Evolutionary conservation across 2,888 invertebrate genomes (phyloP), one percentile per base, ranked within the genome.

Genomic region (Serrognathus titanus): DNA sequence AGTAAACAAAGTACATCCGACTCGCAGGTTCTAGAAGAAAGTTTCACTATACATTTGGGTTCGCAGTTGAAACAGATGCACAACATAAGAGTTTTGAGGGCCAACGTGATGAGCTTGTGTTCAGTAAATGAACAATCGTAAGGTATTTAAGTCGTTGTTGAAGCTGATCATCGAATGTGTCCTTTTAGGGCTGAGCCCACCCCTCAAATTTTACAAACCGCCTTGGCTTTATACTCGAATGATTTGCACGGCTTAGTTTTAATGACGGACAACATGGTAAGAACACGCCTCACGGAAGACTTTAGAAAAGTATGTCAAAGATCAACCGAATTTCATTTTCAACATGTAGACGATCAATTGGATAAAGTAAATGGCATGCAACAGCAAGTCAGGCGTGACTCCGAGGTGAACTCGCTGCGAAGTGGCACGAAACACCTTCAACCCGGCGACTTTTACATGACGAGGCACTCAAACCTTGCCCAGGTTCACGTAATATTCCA

Each of bases 11-110:
- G 59, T 40, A 46, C 48, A 35, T 40, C 55, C 3, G 64, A 64
- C 48, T 56, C 61, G 39, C 72, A 73, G 43, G 69, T 73, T 53
- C 65, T 94, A 70, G 96, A 97, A 79, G 97, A 97, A 80, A 96
- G 95, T 78, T 98, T 97, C 77, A 98, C 97, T 13, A 97, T 98
- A 71, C 96, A 97, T 80, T 82, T 97, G 62, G 97, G 98, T 49
- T 95, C 97, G 3, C 99, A 99, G 79, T 84, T 98, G 76, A 99
- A 99, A 77, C 97, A 97, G 72, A 98, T 96, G 83, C 97, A 99
- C 78, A 99, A 99, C 77, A 90, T 98, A 60, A 83, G 98, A 53
- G 88, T 99, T 60, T 81, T 97, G 35, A 90, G 94, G 56, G 89
- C 90, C 13, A 88, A 93, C 78, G 85, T 91, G 10, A 83, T 92